These are phyloP conservation scores for Propithecus perrieri DNA, from an alignment of 2,797 vertebrate genomes.

Conservation along the genomic window DNA sequence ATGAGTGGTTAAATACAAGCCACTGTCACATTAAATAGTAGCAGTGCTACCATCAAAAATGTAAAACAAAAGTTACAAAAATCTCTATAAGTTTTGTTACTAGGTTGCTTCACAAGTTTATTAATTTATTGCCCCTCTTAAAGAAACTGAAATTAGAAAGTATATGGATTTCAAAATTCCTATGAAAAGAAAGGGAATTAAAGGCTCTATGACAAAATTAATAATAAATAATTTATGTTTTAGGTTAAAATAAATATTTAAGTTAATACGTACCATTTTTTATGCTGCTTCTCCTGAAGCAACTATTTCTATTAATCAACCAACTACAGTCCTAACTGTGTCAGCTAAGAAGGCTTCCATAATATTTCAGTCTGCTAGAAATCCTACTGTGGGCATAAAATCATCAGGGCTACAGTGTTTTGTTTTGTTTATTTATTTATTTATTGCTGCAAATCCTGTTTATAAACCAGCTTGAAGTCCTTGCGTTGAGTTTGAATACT, in stretches of 20 bases:
- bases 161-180: background rate
- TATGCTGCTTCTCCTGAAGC: background rate
- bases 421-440: background rate
- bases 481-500: background rate
- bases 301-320: background rate
- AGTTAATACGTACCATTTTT: background rate
- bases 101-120: background rate
- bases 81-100: background rate
- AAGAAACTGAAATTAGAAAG: constrained; percentile 1
- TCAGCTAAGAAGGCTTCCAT: background rate
- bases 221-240: background rate
- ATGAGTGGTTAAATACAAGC: background rate
- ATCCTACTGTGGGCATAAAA: background rate
- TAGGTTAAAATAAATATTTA: constrained; percentile 24
- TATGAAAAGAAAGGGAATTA: background rate
- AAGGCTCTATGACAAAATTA: background rate
- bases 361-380: background rate
- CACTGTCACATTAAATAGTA: background rate
- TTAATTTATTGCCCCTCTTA: background rate
- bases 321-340: background rate
- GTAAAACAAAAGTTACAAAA: background rate
- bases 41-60: background rate
- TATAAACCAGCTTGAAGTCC: background rate
- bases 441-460: background rate
- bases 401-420: background rate